phyloP scores from a whole-genome alignment of 1,140 invertebrate species.

The Araneus ventricosus region DNA sequence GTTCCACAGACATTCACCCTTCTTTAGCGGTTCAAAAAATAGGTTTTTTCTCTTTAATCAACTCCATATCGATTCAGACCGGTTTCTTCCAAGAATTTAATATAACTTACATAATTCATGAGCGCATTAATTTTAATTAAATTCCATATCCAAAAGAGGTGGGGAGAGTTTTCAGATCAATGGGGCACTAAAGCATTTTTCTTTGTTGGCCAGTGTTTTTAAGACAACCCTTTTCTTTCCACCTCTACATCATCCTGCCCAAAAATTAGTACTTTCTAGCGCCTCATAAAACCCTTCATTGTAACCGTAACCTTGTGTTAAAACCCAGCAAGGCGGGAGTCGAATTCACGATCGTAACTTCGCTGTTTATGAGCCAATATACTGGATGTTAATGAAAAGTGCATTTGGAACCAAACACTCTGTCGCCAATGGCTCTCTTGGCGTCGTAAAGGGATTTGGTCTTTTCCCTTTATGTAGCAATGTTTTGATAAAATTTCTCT shows the following conservation, averaged over 20 bases:
- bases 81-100: not conserved
- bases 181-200: not conserved
- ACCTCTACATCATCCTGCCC: not conserved
- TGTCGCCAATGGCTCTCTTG: slow-evolving; percentile 53
- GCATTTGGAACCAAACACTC: slow-evolving; percentile 60
- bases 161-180: not conserved
- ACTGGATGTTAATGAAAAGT: slow-evolving; percentile 63
- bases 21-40: not conserved
- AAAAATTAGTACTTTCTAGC: slow-evolving; percentile 52
- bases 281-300: slow-evolving; percentile 53
- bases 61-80: not conserved
- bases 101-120: slow-evolving; percentile 31
- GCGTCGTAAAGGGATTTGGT: slow-evolving; percentile 51
- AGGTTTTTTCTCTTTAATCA: not conserved
- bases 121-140: slow-evolving; percentile 38
- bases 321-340: not conserved
- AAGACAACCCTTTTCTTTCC: not conserved
- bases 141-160: not conserved
- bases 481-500: not conserved
- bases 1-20: not conserved
- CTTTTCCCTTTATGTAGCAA: slow-evolving; percentile 38
- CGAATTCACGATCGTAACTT: slow-evolving; percentile 47
- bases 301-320: slow-evolving; percentile 50
- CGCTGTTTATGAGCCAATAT: slow-evolving; percentile 53
- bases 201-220: not conserved